Conservation (phyloP, 2,888 invertebrate genomes). For the Anthrax anthrax region DNA sequence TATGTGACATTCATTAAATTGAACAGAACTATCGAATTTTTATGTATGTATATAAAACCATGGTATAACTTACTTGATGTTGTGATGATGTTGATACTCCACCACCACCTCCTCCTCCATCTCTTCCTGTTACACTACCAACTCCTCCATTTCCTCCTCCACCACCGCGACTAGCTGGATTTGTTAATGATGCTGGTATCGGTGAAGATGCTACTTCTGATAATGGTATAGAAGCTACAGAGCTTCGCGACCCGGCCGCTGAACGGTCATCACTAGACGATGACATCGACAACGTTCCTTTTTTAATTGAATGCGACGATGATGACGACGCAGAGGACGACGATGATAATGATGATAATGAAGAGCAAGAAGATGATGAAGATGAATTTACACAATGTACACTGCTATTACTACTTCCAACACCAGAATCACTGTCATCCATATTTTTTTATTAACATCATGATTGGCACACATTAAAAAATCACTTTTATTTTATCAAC, state of each 20-base stretch:
- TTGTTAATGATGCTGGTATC: conserved; percentile 4
- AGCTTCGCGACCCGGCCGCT: conserved; percentile 11
- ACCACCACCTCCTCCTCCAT: neutral
- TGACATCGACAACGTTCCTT: conserved; percentile 9
- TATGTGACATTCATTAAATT: neutral
- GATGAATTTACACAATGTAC: neutral
- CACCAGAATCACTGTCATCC: conserved; percentile 11
- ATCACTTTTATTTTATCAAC: too few relatives aligned
- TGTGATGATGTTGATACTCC: conserved; percentile 1
- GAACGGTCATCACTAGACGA: conserved; percentile 12
- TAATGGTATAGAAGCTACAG: conserved; percentile 9
- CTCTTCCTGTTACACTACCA: neutral
- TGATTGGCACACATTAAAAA: neutral
- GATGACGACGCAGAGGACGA: neutral
- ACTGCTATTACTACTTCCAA: conserved; percentile 4
- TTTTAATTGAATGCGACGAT: neutral
- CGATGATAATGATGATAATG: neutral
- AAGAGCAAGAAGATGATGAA: neutral
- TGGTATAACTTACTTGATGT: conserved; percentile 1
- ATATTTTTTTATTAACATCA: conserved; percentile 8
- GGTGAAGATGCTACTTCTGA: conserved; percentile 6
- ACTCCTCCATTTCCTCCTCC: neutral
- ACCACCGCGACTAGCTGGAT: neutral
- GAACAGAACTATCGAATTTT: neutral
- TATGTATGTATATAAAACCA: too few relatives aligned